Conservation (phyloP, 2,888 invertebrate species). For the Cryptus armator region DNA sequence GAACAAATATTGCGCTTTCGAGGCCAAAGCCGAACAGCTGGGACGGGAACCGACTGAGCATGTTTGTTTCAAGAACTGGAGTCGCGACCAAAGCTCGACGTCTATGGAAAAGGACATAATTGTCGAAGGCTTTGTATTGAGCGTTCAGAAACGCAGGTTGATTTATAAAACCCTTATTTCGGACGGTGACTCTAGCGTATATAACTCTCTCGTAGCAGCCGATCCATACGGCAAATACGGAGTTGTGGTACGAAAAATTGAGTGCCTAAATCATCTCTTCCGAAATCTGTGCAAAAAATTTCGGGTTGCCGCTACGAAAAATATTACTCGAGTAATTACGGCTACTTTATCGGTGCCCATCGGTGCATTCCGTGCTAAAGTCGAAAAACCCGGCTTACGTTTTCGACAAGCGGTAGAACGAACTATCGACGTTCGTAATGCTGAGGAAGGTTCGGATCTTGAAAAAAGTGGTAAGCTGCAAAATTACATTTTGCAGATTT, state of each 20-base stretch:
- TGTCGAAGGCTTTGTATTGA: constrained; percentile 53
- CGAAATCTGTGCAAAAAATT: constrained; percentile 66
- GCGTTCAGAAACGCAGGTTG: constrained; percentile 45
- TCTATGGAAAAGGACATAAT: constrained; percentile 72
- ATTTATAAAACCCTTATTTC: constrained; percentile 59
- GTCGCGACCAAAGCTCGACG: constrained; percentile 68
- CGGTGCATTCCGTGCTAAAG: not conserved
- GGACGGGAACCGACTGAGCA: constrained; percentile 63
- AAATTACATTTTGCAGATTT: constrained; percentile 62
- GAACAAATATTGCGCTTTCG: constrained; percentile 73
- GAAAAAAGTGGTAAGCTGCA: constrained; percentile 14
- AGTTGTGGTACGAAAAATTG: constrained; percentile 74
- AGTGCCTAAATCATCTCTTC: constrained; percentile 77
- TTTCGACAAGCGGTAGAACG: constrained; percentile 44
- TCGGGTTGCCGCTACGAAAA: constrained; percentile 15
- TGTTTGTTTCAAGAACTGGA: constrained; percentile 74
- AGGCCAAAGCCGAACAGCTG: constrained; percentile 35
- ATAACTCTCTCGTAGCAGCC: constrained; percentile 71
- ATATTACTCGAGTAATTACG: not conserved
- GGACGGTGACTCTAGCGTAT: constrained; percentile 79
- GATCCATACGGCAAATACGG: constrained; percentile 71
- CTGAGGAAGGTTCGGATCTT: not conserved
- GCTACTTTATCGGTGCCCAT: not conserved
- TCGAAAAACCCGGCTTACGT: constrained; percentile 14
- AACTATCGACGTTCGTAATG: constrained; percentile 12